These are phyloP conservation scores for Calyptommatus sinebrachiatus DNA, from an alignment of 2,113 vertebrate genomes.

Conservation along the genomic window DNA sequence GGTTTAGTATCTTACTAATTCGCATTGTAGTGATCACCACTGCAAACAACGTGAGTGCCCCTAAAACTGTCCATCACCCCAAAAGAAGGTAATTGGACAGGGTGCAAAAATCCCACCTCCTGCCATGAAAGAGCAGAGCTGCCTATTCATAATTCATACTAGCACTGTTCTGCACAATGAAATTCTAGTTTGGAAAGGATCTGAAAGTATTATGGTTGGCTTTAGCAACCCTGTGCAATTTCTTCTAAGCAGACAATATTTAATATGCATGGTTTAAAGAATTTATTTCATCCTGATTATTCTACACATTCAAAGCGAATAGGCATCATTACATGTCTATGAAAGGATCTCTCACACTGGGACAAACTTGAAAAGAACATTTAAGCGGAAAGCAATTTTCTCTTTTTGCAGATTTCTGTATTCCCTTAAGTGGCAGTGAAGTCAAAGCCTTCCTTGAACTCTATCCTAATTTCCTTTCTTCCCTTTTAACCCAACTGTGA, in stretches of 20 bases:
- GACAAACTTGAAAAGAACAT: conserved; percentile 70
- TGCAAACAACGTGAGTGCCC: no score
- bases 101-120: no score
- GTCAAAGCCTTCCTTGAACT: conserved; percentile 65
- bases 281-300: conserved; percentile 66
- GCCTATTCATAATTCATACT: neutral
- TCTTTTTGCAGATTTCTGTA: conserved; percentile 60
- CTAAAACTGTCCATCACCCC: no score
- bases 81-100: no score
- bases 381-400: conserved; percentile 71
- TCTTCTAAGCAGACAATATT: conserved; percentile 60
- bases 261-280: conserved; percentile 53
- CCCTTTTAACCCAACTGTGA: conserved; percentile 72
- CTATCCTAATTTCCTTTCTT: conserved; percentile 51
- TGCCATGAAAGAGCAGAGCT: no score
- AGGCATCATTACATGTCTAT: conserved; percentile 65
- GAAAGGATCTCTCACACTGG: conserved; percentile 64
- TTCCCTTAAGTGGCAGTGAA: conserved; percentile 65
- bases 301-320: conserved; percentile 67
- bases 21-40: no score
- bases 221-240: conserved; percentile 8
- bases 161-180: neutral
- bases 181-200: neutral
- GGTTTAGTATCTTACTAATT: neutral
- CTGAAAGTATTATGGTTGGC: neutral